Evolutionary conservation across 2,888 invertebrate species (phyloP), one percentile per base, ranked within the genome.

Genomic region (Amblyjoppa fuscipennis): DNA sequence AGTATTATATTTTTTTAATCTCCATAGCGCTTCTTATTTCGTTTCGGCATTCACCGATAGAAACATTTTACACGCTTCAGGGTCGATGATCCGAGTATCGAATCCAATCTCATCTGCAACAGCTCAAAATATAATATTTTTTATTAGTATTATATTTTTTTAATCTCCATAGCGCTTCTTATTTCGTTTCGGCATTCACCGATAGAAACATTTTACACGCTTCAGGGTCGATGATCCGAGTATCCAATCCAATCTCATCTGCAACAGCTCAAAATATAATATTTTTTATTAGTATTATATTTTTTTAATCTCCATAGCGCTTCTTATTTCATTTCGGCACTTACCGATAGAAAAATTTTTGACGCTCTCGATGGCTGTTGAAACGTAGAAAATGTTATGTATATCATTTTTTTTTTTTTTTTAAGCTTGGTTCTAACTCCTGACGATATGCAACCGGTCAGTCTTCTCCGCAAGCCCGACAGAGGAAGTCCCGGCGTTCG

Each of bases 371-470:
- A 13, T 11, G 13, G 0, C 59, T 3, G 9, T 59, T 25, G 20
- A 59, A 38, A 28, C 41, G 56, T 38, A n/a, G 34, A 38, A 70
- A 25, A 28, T 49, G 16, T 20, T 66, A 38, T 25, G 20, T 7
- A 25, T 6, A n/a, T 20, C 0, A 5, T 6, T n/a, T 51, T 51
- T 51, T 51, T 51, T 61, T 61, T 61, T 61, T 31, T 61, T 25
- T 0, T 13, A n/a, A 4, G 3, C 34, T 61, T 16, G 61, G 0
- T 61, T 13, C 13, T 11, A 53, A 25, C 86, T 79, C 89, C 89
- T 80, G 71, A 41, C 61, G 76, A 78, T 83, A 88, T 83, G 88
- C 85, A 83, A 86, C 88, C 86, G 71, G 80, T 45, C 64, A 38
- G 76, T 80, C 89, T 66, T 59, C 71, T 66, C 81, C 80, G 87